Evolutionary conservation across 2,888 invertebrate species (phyloP).

Genomic region (Caenorhabditis sinica): DNA sequence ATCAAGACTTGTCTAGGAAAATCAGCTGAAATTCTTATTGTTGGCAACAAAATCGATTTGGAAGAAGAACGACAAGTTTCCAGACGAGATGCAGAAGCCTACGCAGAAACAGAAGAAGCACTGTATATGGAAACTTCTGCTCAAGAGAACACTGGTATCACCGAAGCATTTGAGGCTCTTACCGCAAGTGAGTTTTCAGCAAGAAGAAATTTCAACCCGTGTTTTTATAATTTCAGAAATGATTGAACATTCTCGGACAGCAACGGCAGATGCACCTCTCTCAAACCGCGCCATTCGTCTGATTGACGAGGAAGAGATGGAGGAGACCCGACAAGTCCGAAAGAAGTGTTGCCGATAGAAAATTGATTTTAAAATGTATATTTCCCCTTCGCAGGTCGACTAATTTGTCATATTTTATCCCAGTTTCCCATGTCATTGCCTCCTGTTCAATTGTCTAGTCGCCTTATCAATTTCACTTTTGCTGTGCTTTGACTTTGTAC

Average conservation of each 20-base stretch:
- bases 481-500: constrained; percentile 14
- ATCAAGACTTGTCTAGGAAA: constrained; percentile 95
- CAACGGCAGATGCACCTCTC: not conserved
- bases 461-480: constrained; percentile 22
- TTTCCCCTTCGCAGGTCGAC: constrained; percentile 32
- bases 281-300: constrained; percentile 55
- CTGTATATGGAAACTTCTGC: constrained; percentile 85
- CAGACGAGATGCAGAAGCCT: constrained; percentile 92
- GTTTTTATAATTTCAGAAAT: constrained; percentile 43
- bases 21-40: constrained; percentile 85
- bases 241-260: constrained; percentile 50
- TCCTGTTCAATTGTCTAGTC: constrained; percentile 37
- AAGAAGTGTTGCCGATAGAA: constrained; percentile 40
- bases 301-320: constrained; percentile 57
- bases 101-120: constrained; percentile 85
- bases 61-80: constrained; percentile 93
- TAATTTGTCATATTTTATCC: constrained; percentile 29
- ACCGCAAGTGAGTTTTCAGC: constrained; percentile 51
- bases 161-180: constrained; percentile 62
- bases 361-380: not conserved
- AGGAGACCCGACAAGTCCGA: constrained; percentile 10
- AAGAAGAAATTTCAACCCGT: not conserved
- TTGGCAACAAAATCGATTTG: constrained; percentile 97
- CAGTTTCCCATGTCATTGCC: constrained; percentile 34
- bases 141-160: constrained; percentile 84